phyloP scores from a whole-genome alignment of 2,888 invertebrate species.

The Asteroscopus sphinx region DNA sequence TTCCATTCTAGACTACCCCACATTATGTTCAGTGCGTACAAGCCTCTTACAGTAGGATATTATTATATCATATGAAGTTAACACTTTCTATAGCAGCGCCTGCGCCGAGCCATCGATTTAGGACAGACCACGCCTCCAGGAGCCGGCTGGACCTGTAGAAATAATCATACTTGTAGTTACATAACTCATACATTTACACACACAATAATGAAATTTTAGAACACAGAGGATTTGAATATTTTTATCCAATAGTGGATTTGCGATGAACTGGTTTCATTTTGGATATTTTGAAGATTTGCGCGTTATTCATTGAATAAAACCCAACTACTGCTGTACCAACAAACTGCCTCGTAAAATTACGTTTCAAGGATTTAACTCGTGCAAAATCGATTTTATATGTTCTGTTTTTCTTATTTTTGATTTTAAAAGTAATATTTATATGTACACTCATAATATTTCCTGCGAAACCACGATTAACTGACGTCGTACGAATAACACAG shows the following conservation, averaged over 20 bases:
- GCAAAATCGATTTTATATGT: neutral
- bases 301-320: too few relatives aligned
- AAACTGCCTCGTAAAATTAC: too few relatives aligned
- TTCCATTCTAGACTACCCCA: neutral
- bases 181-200: neutral
- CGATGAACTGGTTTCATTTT: too few relatives aligned
- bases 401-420: neutral
- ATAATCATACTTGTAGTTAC: neutral
- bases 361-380: neutral
- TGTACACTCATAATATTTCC: conserved; percentile 13
- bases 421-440: conserved; percentile 3
- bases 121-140: conserved; percentile 92
- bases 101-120: conserved; percentile 88
- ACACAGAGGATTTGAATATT: too few relatives aligned
- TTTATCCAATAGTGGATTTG: too few relatives aligned
- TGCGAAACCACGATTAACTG: conserved; percentile 11
- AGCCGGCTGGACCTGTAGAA: conserved; percentile 85
- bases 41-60: conserved; percentile 13
- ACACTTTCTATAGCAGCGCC: conserved; percentile 88
- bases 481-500: conserved; percentile 21
- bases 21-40: neutral
- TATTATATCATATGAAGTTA: conserved; percentile 41
- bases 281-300: too few relatives aligned
- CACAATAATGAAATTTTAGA: too few relatives aligned
- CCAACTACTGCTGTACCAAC: too few relatives aligned